Evolutionary conservation across 2,113 vertebrate genomes (phyloP).

Genomic region (Hypomesus transpacificus): DNA sequence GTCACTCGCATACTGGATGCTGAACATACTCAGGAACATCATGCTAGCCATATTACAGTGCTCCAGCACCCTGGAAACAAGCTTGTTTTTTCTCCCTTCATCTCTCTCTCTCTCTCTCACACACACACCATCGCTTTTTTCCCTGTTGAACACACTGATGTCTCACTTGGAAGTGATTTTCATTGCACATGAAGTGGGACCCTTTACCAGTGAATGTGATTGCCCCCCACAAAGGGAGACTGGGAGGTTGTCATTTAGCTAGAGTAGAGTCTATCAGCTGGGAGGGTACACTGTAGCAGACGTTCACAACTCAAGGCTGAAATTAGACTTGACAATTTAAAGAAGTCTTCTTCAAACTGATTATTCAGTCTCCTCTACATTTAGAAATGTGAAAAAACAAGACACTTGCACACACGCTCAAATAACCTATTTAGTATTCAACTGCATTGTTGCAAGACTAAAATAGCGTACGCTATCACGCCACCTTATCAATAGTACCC

Average conservation of each 20-base stretch:
- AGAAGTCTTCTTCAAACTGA: slow-evolving; percentile 25
- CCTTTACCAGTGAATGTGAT: slow-evolving; percentile 53
- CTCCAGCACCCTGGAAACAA: background rate
- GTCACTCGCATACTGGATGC: slow-evolving; percentile 36
- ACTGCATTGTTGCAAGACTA: no score
- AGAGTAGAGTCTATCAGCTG: slow-evolving; percentile 26
- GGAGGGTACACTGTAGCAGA: slow-evolving; percentile 20
- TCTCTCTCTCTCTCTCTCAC: background rate
- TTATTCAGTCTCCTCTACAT: no score
- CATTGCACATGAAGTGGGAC: slow-evolving; percentile 57
- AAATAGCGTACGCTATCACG: no score
- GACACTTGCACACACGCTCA: background rate
- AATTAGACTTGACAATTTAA: slow-evolving; percentile 32
- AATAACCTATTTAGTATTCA: background rate
- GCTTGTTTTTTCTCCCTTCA: background rate
- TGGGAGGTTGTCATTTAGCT: slow-evolving; percentile 36
- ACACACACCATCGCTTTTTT: slow-evolving; percentile 13
- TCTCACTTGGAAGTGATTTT: slow-evolving; percentile 59
- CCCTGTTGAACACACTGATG: slow-evolving; percentile 34
- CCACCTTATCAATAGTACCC: no score
- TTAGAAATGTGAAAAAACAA: no score
- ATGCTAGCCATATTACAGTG: background rate
- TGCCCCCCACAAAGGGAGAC: slow-evolving; percentile 34
- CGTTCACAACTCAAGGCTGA: slow-evolving; percentile 12
- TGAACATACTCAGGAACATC: background rate